A percentile compares a stretch with the other conserved stretches of the same genome.
Evolutionary conservation across 2,113 vertebrate genomes (phyloP).

Genomic region (Gulo gulo): DNA sequence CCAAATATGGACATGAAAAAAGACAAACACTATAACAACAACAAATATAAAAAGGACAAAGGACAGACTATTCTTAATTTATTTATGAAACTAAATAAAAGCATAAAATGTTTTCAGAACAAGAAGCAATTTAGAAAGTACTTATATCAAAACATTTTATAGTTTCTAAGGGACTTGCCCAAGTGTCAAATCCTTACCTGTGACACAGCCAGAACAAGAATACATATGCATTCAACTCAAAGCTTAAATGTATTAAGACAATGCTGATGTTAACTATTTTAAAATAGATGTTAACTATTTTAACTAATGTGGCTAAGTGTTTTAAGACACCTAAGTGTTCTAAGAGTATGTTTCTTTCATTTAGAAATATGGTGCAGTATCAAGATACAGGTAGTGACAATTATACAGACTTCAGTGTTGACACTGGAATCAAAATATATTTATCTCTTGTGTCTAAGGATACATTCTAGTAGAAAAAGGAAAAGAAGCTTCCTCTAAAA

Average conservation of each 20-base stretch:
- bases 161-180: neutral
- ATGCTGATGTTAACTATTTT: neutral
- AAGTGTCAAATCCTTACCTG: neutral
- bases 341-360: neutral
- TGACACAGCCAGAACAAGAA: neutral
- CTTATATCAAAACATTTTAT: slow-evolving; percentile 11
- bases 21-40: neutral
- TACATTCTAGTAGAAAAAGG: neutral
- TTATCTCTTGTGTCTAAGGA: neutral
- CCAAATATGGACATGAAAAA: neutral
- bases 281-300: neutral
- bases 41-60: neutral
- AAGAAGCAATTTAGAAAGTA: neutral
- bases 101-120: slow-evolving; percentile 15
- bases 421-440: neutral
- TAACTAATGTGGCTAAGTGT: neutral
- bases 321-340: neutral
- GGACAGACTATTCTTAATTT: neutral
- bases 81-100: slow-evolving; percentile 1
- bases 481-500: slow-evolving; percentile 18
- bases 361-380: neutral
- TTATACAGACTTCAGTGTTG: neutral
- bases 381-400: neutral
- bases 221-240: neutral
- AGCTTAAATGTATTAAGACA: neutral